A percentile compares a stretch with the other conserved stretches of the same genome.
Evolutionary conservation across 2,113 vertebrate species (phyloP).

Genomic region (Mastomys coucha): DNA sequence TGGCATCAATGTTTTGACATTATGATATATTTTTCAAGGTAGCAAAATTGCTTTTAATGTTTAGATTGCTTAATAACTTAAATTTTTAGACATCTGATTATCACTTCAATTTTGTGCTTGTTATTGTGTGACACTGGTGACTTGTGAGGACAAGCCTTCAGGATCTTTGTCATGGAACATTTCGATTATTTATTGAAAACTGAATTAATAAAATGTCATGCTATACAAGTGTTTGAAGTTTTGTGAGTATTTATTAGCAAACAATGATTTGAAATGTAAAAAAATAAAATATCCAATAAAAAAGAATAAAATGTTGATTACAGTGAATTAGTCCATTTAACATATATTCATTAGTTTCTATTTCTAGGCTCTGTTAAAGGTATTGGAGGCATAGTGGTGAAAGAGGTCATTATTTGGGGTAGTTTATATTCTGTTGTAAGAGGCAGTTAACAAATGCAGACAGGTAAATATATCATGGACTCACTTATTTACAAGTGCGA

Average conservation of each 20-base stretch:
- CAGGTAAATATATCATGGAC: not conserved
- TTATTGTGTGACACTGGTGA: constrained; percentile 6
- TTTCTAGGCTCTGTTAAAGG: not conserved
- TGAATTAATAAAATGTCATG: constrained; percentile 10
- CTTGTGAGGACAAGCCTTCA: too few species aligned
- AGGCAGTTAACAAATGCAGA: not conserved
- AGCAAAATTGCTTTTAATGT: not conserved
- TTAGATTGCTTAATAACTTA: constrained; percentile 2
- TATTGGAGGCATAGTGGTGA: not conserved
- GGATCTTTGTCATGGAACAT: not conserved
- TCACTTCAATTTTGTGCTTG: not conserved
- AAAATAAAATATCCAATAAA: too few species aligned
- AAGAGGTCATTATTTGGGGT: not conserved
- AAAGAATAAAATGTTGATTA: not conserved
- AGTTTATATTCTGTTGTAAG: not conserved
- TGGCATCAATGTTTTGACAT: not conserved
- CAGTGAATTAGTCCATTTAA: not conserved
- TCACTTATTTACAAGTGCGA: not conserved
- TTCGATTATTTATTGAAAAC: not conserved
- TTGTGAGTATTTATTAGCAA: not conserved
- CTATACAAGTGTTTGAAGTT: not conserved
- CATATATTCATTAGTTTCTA: not conserved
- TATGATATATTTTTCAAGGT: not conserved
- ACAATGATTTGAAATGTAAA: not conserved
- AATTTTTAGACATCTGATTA: constrained; percentile 15